These are phyloP conservation scores for Drosophila obscura DNA, from an alignment of 1,140 invertebrate genomes.

Conservation along the genomic window DNA sequence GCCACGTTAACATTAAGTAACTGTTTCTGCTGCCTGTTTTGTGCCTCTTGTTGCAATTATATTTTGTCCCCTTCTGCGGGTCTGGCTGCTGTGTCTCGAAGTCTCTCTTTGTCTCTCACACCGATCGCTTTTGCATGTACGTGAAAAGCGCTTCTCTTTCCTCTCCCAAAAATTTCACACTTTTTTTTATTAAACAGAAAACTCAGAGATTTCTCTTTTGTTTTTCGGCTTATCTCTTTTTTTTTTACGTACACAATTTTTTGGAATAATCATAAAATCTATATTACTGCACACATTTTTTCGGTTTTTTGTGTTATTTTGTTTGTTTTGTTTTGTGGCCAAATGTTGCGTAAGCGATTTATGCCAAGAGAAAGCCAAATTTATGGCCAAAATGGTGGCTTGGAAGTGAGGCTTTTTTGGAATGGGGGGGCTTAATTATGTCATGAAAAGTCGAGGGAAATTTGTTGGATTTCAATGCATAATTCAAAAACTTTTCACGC, in stretches of 20 bases:
- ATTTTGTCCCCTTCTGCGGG: constrained; percentile 31
- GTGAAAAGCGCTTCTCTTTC: constrained; percentile 16
- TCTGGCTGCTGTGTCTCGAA: too few species aligned
- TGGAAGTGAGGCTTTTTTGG: background rate
- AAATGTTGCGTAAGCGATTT: constrained; percentile 31
- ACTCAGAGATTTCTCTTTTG: constrained; percentile 43
- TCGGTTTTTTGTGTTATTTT: background rate
- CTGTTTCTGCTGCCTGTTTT: constrained; percentile 14
- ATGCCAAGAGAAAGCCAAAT: constrained; percentile 18
- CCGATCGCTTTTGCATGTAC: constrained; percentile 12
- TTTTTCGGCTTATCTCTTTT: constrained; percentile 24
- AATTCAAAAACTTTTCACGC: background rate
- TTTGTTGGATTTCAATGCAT: background rate
- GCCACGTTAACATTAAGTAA: constrained; percentile 26
- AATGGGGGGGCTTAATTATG: background rate
- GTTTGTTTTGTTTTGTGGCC: background rate
- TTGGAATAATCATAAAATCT: constrained; percentile 53
- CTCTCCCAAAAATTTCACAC: constrained; percentile 40
- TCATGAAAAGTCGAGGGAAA: constrained; percentile 8
- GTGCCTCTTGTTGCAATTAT: constrained; percentile 39
- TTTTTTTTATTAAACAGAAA: constrained; percentile 43
- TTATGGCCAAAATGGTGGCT: background rate
- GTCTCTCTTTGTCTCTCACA: background rate
- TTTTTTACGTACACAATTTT: constrained; percentile 29
- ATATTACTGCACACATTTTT: constrained; percentile 26